phyloP scores from a whole-genome alignment of 2,888 invertebrate genomes.

The Frankliniella intonsa region DNA sequence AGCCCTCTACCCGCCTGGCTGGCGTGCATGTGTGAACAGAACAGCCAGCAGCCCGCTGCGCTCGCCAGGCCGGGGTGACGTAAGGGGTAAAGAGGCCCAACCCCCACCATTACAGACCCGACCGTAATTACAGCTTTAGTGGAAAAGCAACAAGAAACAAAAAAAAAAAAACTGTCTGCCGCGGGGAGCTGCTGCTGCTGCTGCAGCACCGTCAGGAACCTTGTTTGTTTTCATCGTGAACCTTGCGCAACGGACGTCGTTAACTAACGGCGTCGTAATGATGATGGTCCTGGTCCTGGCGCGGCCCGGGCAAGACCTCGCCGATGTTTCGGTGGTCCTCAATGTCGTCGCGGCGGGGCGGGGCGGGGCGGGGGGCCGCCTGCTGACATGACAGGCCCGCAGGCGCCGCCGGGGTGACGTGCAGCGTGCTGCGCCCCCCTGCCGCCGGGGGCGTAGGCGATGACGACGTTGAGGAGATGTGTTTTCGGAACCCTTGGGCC shows the following conservation, averaged over 20 bases:
- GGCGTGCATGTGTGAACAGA: no score
- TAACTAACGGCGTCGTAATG: constrained; percentile 45
- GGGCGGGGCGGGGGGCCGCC: not conserved
- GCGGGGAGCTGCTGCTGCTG: not conserved
- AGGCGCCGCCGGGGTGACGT: no score
- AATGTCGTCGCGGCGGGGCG: not conserved
- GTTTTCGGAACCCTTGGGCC: no score
- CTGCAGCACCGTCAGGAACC: not conserved
- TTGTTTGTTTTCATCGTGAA: constrained; percentile 42
- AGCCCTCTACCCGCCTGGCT: no score
- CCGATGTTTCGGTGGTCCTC: not conserved
- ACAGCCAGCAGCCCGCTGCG: no score
- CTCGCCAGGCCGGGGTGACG: no score
- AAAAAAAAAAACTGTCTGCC: not conserved
- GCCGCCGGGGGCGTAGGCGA: no score
- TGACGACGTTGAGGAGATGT: no score
- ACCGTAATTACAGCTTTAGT: not conserved
- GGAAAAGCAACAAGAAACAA: not conserved
- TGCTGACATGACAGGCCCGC: no score
- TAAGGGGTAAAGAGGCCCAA: no score
- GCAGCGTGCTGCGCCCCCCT: no score
- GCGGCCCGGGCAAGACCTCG: not conserved
- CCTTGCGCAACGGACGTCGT: constrained; percentile 52
- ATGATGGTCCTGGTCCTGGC: not conserved
- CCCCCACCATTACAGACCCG: not conserved